phyloP scores from a whole-genome alignment of 1,140 invertebrate genomes.

The Hormaphis cornu region DNA sequence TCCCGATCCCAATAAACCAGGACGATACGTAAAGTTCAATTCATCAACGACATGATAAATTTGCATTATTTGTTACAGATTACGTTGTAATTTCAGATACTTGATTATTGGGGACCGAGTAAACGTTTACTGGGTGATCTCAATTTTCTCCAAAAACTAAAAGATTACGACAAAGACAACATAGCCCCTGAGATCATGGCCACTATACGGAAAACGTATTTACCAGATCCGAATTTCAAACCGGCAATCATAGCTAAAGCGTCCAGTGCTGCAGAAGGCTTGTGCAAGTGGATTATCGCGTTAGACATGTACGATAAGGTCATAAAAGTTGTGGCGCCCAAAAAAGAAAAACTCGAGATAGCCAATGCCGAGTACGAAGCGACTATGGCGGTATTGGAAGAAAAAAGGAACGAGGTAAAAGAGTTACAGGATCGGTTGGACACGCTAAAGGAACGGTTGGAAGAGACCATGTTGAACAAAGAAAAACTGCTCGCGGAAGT shows the following conservation, averaged over 20 bases:
- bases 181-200: constrained; percentile 68
- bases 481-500: constrained; percentile 72
- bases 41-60: too few relatives aligned
- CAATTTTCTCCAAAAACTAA: constrained; percentile 69
- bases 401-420: constrained; percentile 64
- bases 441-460: constrained; percentile 57
- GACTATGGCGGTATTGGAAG: constrained; percentile 68
- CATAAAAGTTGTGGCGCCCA: constrained; percentile 73
- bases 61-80: too few relatives aligned
- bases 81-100: constrained; percentile 43
- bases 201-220: constrained; percentile 73
- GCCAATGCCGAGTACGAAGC: constrained; percentile 66
- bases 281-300: constrained; percentile 88
- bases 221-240: constrained; percentile 76
- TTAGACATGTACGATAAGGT: constrained; percentile 88
- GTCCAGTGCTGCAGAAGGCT: constrained; percentile 75
- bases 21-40: constrained; percentile 52
- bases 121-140: constrained; percentile 83
- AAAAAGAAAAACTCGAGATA: constrained; percentile 65
- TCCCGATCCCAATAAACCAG: constrained; percentile 61
- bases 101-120: constrained; percentile 88
- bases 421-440: constrained; percentile 69
- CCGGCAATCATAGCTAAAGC: constrained; percentile 81
- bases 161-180: constrained; percentile 87
- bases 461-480: constrained; percentile 58